These are phyloP conservation scores for Alligator mississippiensis DNA, from an alignment of 2,113 vertebrate species.

Conservation along the genomic window DNA sequence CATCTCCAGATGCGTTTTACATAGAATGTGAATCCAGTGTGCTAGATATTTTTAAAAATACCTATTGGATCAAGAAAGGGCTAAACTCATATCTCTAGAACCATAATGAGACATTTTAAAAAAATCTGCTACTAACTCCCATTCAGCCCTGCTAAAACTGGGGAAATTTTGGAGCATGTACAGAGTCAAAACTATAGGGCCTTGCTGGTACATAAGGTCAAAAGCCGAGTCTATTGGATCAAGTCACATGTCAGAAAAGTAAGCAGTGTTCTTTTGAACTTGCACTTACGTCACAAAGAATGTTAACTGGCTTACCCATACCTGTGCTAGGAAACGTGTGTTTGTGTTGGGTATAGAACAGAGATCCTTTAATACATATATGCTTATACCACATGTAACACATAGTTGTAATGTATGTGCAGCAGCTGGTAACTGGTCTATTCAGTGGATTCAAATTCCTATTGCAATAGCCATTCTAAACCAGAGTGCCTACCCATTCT, in stretches of 20 bases:
- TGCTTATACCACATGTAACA: not conserved
- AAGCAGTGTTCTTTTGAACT: not conserved
- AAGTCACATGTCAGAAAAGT: not conserved
- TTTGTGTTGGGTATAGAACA: not conserved
- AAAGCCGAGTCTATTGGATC: not conserved
- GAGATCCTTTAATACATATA: not conserved
- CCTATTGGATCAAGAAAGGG: too few relatives aligned
- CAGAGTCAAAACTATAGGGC: too few relatives aligned
- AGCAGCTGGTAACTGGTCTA: not conserved
- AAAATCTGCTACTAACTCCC: too few relatives aligned
- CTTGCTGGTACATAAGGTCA: too few relatives aligned
- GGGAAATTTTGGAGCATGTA: too few relatives aligned
- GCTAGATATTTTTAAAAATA: too few relatives aligned
- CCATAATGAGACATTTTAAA: too few relatives aligned
- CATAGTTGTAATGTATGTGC: not conserved
- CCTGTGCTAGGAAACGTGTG: not conserved
- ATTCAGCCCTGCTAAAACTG: too few relatives aligned
- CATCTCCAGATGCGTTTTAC: too few relatives aligned
- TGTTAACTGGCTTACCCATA: not conserved
- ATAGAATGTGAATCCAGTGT: too few relatives aligned
- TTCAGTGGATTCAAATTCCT: not conserved
- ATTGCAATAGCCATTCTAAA: not conserved
- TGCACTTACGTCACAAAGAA: not conserved
- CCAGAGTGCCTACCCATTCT: too few relatives aligned
- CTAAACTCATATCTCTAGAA: too few relatives aligned